These are phyloP conservation scores for Ciconia stormi DNA, from an alignment of 2,113 vertebrate genomes.

Conservation along the genomic window DNA sequence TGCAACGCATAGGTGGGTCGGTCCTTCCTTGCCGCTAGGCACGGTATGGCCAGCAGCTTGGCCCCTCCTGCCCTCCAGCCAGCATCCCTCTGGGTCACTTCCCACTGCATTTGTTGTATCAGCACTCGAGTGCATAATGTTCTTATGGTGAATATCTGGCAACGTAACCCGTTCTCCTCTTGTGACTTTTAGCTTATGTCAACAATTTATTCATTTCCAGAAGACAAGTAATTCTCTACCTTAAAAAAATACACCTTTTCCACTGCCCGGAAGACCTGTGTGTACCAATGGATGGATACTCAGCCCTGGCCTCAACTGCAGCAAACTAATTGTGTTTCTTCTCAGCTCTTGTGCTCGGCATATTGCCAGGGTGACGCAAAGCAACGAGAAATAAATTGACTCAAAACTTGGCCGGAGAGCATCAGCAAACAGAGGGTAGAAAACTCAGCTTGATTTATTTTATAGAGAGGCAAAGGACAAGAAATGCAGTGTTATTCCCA, in stretches of 20 bases:
- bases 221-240: not conserved
- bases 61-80: not conserved
- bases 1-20: not conserved
- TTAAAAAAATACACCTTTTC: not conserved
- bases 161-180: not conserved
- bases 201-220: not conserved
- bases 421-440: conserved; percentile 25
- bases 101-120: not conserved
- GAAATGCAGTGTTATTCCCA: not conserved
- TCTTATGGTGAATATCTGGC: not conserved
- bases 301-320: not conserved
- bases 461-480: conserved; percentile 16
- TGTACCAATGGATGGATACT: not conserved
- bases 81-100: not conserved
- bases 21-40: not conserved
- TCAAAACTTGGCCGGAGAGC: conserved; percentile 14
- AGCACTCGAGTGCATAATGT: not conserved
- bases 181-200: not conserved
- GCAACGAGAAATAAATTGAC: conserved; percentile 50
- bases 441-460: conserved; percentile 47
- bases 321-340: not conserved
- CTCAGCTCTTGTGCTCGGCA: not conserved
- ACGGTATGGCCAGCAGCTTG: rapidly evolving
- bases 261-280: not conserved
- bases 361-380: not conserved